Conservation (phyloP, 1,140 invertebrate species). For the Popillia japonica region DNA sequence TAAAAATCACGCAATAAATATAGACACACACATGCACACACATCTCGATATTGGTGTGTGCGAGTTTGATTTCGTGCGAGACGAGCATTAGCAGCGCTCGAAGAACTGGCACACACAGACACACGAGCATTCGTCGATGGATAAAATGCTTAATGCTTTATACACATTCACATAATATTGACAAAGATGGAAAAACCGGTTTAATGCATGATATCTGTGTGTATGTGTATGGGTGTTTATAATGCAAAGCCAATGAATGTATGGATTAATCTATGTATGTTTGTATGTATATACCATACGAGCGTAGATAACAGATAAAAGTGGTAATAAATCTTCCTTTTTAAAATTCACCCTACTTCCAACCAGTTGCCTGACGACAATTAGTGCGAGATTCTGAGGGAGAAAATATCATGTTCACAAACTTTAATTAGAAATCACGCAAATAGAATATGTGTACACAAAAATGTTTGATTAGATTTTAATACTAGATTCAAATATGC, state of each 20-base stretch:
- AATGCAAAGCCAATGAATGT: not conserved
- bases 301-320: too few species aligned
- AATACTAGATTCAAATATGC: too few species aligned
- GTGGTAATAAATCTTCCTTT: too few species aligned
- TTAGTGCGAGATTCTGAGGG: too few species aligned
- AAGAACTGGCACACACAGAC: slow-evolving; percentile 18
- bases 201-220: slow-evolving; percentile 7
- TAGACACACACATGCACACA: slow-evolving; percentile 40
- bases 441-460: too few species aligned
- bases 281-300: too few species aligned
- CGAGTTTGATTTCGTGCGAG: slow-evolving; percentile 41
- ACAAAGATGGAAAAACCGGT: slow-evolving; percentile 33
- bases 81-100: slow-evolving; percentile 32
- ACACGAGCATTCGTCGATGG: slow-evolving; percentile 1
- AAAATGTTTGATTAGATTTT: too few species aligned
- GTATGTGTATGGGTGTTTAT: not conserved
- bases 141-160: not conserved
- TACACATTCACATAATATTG: slow-evolving; percentile 29
- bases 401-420: too few species aligned
- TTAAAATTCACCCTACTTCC: too few species aligned
- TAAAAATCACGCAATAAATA: slow-evolving; percentile 49
- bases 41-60: not conserved
- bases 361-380: too few species aligned
- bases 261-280: too few species aligned
- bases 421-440: too few species aligned